Base-by-base conservation (phyloP, 2,797 vertebrate species). In the Champsocephalus esox region DNA sequence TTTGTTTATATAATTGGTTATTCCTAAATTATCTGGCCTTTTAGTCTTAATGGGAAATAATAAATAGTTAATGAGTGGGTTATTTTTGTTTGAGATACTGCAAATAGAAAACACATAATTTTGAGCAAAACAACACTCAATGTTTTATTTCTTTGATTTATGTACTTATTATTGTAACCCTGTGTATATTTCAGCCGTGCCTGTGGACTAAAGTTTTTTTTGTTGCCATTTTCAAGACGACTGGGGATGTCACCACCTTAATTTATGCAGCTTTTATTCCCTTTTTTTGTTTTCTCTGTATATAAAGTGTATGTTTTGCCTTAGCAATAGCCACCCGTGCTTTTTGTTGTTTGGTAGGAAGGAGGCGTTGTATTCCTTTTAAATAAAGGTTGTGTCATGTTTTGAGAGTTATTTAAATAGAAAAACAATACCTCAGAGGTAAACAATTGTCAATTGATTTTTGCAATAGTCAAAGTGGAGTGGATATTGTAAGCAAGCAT, bases 271-370 rank as follows among this genome's bases (percentile, higher is more conserved):
- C 65, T 79, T 86, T 71, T 34, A 81, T 62, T 77, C 59, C 49
- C 46, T 56, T 55, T 85, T 81, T 84, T 83, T 78, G 65, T 34
- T 74, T 34, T 74, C 59, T 89, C 17, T 94, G 88, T 94, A 90
- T 88, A 91, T 92, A 93, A 84, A 76, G 71, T 83, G 62, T 68
- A 58, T 81, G 65, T 88, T 83, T 84, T 83, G 58, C 79, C 80
- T 89, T 90, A 87, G 85, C 84, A 79, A 79, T 91, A 91, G 89
- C 84, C 82, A 32, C 77, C 59, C 54, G 73, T 88, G 72, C 67
- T 82, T 79, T 86, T 77, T 85, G 76, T 78, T 82, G 66, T 75
- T 78, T 77, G 43, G 70, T 79, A 78, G 83, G 59, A 32, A 61
- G 59, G 65, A 38, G 45, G 61, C 45, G 54, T 72, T 69, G 19